Evolutionary conservation across 1,140 invertebrate genomes (phyloP), one percentile per base, ranked within the genome.

Genomic region (Heliconius hermathena): DNA sequence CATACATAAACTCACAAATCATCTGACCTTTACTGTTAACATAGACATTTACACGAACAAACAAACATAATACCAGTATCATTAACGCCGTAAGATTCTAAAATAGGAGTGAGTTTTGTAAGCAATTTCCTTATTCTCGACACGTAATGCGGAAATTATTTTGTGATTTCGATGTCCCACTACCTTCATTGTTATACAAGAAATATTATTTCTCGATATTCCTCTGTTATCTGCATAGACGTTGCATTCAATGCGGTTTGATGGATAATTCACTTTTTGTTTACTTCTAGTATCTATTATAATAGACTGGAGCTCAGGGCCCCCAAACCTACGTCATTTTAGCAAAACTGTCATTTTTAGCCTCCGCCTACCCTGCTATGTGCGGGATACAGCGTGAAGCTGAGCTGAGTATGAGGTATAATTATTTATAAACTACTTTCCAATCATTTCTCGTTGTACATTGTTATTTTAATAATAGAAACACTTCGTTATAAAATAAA

Each of bases 161-260:
- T 83, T 82, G 80, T 82, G 82, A 84, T 84, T 83, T 82, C 82
- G 81, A 82, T 78, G 77, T 82, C 81, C 57, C 74, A 78, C 81
- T 86, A 85, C 83, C 84, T 87, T 85, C 86, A 86, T 87, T 86
- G 83, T 86, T 88, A 83, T 82, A 82, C 83, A 86, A 84, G 83
- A 81, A 81, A 76, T 77, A 85, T 84, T 84, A 84, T 85, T 84
- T 84, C 81, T 82, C 81, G 83, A 84, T 86, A 84, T 84, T 83
- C 71, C 38, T 13, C 79, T 81, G 71, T 77, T 82, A 78, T 81
- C 79, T 79, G 72, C 29, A 74, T 78, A 79, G 82, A 80, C 54
- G 73, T 81, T 79, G 82, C 77, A 79, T 81, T 82, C 57, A 80
- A 81, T 82, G 81, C 79, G 81, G 79, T 81, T 80, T 72, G 75